A percentile compares a stretch with the other conserved stretches of the same genome.
Conservation (phyloP, 2,797 vertebrate genomes). For the Acanthiza pusilla region DNA sequence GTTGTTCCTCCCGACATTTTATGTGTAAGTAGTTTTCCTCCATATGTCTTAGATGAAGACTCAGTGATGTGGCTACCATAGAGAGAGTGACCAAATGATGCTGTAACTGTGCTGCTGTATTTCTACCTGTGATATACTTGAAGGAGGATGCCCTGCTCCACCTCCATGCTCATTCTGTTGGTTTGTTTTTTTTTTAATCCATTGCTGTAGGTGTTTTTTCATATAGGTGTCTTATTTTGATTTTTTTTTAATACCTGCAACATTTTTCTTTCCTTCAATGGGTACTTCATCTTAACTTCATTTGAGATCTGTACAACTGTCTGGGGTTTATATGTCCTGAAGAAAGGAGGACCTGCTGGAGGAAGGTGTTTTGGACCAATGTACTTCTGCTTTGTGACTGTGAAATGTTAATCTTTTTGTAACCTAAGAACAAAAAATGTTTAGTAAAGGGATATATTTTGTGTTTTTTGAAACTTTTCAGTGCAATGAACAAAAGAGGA, state of each 20-base stretch:
- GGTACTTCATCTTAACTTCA: slow-evolving; percentile 36
- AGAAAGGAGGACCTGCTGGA: slow-evolving; percentile 64
- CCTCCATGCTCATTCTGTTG: neutral
- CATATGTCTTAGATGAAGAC: slow-evolving; percentile 24
- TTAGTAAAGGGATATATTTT: slow-evolving; percentile 81
- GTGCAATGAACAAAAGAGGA: slow-evolving; percentile 76
- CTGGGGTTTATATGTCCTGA: slow-evolving; percentile 51
- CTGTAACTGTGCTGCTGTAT: slow-evolving; percentile 51
- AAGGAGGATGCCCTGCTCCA: slow-evolving; percentile 39
- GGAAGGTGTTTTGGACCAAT: slow-evolving; percentile 68
- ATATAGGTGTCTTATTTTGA: neutral
- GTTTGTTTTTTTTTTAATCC: neutral
- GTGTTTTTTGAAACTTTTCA: slow-evolving; percentile 81
- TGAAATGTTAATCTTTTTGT: slow-evolving; percentile 85
- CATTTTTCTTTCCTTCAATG: slow-evolving; percentile 27
- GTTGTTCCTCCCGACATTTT: neutral
- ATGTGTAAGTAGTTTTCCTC: slow-evolving; percentile 57
- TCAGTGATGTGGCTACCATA: slow-evolving; percentile 8
- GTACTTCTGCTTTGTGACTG: slow-evolving; percentile 82
- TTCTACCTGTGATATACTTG: slow-evolving; percentile 58
- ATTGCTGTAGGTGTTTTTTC: neutral
- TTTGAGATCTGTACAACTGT: slow-evolving; percentile 43
- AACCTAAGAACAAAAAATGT: slow-evolving; percentile 72
- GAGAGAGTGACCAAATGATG: slow-evolving; percentile 48
- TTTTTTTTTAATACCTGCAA: neutral